These are phyloP conservation scores for Camponotus vicinus DNA, from an alignment of 1,140 invertebrate species.

Conservation along the genomic window DNA sequence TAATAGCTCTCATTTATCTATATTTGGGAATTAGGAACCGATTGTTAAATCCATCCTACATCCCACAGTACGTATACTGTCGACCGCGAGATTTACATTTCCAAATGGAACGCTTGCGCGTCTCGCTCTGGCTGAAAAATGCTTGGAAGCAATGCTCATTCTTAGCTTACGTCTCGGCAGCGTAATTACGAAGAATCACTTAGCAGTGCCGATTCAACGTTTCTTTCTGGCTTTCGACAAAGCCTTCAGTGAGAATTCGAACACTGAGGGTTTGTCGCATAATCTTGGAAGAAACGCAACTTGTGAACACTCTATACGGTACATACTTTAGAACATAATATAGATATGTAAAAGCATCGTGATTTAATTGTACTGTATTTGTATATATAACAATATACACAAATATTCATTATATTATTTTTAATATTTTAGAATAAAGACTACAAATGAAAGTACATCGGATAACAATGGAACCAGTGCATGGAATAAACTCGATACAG, in stretches of 20 bases:
- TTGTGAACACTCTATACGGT: constrained; percentile 49
- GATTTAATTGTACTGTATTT: constrained; percentile 1
- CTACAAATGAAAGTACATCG: constrained; percentile 40
- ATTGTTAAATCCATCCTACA: constrained; percentile 92
- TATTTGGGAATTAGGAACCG: constrained; percentile 86
- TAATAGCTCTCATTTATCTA: constrained; percentile 1
- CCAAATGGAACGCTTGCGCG: constrained; percentile 92
- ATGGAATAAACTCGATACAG: constrained; percentile 65
- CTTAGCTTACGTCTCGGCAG: constrained; percentile 93
- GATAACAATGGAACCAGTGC: constrained; percentile 57
- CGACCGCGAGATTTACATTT: constrained; percentile 92
- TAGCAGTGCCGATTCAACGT: constrained; percentile 89
- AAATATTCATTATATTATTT: constrained; percentile 14
- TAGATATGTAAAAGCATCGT: not conserved
- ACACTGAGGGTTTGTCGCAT: not conserved
- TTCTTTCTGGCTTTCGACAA: constrained; percentile 96
- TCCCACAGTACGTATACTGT: constrained; percentile 91
- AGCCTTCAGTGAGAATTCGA: constrained; percentile 82
- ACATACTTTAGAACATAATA: not conserved
- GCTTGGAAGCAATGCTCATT: constrained; percentile 92
- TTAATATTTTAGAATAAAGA: constrained; percentile 46
- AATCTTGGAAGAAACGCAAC: constrained; percentile 49
- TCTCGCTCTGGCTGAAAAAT: constrained; percentile 91
- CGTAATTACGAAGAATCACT: constrained; percentile 93
- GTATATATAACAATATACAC: not conserved